Base-by-base conservation (phyloP, 2,888 invertebrate species). In the Athalia rosae region DNA sequence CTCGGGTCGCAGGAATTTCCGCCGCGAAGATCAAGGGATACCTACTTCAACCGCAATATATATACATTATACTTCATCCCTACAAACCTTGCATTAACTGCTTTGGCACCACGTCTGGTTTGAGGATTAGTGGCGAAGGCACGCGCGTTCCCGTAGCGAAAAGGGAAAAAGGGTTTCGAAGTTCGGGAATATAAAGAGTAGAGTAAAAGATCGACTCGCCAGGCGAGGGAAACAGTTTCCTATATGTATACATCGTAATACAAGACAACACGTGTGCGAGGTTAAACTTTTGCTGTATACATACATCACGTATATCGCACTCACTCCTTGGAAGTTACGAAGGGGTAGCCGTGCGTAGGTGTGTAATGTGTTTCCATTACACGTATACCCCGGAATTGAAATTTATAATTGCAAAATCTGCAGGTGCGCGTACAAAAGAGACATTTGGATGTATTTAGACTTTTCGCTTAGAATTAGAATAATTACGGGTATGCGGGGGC, bases 51-150 rank as follows among this genome's bases (percentile, higher is more conserved):
- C 61, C 74, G 74, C 15, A 61, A 61, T 28, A 62, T 74, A 28
- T 28, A 28, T 28, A n/a, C n/a, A 28, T 1, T 28, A 28, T 28
- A 28, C 28, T 74, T 74, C 62, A 11, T 48, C 74, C 28, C 61
- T 48, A 74, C 48, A 74, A 74, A 74, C 48, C 74, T 62, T 59
- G 74, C 74, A 61, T 74, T 74, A 74, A 58, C 74, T 47, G 74
- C 74, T 59, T 74, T 74, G 59, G 74, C 74, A 74, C 74, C 74
- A 62, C 48, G 71, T 58, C 71, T 58, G 71, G 71, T 41, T 43
- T 6, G 71, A 15, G 71, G 71, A 71, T 71, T 56, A 71, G 56
- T 58, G 71, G 28, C 28, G 28, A 28, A 45, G 50, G 13, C 64
- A 9, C 45, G 71, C 45, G 43, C 53, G n/a, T 71, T 71, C 45